Evolutionary conservation across 2,888 invertebrate species (phyloP).

Genomic region (Mesochorus sp.): DNA sequence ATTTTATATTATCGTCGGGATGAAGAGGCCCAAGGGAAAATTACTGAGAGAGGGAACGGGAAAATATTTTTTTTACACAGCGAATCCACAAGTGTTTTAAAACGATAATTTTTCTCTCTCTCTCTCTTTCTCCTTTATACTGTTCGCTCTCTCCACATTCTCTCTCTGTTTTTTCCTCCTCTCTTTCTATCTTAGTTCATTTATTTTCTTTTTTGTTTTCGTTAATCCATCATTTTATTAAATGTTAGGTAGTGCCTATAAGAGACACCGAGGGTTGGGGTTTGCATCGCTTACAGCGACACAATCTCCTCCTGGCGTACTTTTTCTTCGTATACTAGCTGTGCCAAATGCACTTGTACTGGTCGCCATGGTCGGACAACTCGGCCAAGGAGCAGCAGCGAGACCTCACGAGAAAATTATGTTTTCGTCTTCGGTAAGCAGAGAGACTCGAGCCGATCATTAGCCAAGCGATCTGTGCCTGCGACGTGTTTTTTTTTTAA

Average conservation of each 20-base stretch:
- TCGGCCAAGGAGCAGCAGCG: slow-evolving; percentile 69
- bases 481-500: slow-evolving; percentile 73
- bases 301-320: slow-evolving; percentile 67
- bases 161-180: slow-evolving; percentile 66
- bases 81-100: slow-evolving; percentile 76
- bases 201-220: slow-evolving; percentile 43
- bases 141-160: slow-evolving; percentile 52
- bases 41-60: slow-evolving; percentile 54
- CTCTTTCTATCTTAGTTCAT: slow-evolving; percentile 51
- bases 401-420: neutral
- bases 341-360: slow-evolving; percentile 82
- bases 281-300: slow-evolving; percentile 72
- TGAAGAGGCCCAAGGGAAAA: slow-evolving; percentile 45
- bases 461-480: slow-evolving; percentile 74
- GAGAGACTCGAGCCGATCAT: slow-evolving; percentile 66
- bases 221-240: slow-evolving; percentile 74
- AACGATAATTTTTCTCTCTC: slow-evolving; percentile 71
- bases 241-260: slow-evolving; percentile 80
- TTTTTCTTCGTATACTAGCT: slow-evolving; percentile 81
- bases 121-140: slow-evolving; percentile 52
- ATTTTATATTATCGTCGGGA: slow-evolving; percentile 18
- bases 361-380: slow-evolving; percentile 76
- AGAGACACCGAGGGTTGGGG: slow-evolving; percentile 72
- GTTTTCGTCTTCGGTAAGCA: neutral
- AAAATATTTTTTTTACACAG: slow-evolving; percentile 73